Base-by-base conservation (phyloP, 2,113 vertebrate genomes). In the Poeciliopsis turrubarensis region DNA sequence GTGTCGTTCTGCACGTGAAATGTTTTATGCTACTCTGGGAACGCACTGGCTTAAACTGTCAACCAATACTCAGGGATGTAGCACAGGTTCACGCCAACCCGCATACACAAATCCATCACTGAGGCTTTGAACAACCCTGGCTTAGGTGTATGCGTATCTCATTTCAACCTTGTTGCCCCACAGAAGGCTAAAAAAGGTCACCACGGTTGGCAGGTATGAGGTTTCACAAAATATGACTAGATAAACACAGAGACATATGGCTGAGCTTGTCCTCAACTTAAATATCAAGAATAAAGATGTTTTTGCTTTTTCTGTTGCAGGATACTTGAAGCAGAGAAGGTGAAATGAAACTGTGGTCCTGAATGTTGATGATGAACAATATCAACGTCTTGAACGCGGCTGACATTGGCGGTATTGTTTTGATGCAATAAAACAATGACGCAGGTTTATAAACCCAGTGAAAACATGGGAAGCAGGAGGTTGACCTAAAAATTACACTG, bases 91-190 rank as follows among this genome's bases (percentile, higher is more conserved):
- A 30, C 70, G 79, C 76, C 75, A 71, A n/a, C 65, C 60, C 14
- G 34, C 80, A 85, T 86, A 85, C 79, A 90, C 79, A 91, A 85
- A 93, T 79, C 86, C 61, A 71, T 3, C 17, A 14, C 67, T 74
- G 65, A 70, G 70, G 72, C 75, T 70, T 68, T 62, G 75, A 76
- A 88, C 89, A 84, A 66, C 65, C 51, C 74, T 41, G 89, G 89
- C 89, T 91, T 91, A 91, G 64, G 82, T 57, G 51, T 90, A 92
- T 31, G 79, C 86, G 84, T 88, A 90, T 92, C 91, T 73, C 62
- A 77, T 93, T 93, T 91, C 91, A 76, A 80, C 60, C 68, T 65
- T 65, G 72, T 44, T 89, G 71, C 62, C 70, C 81, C 60, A 81
- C 65, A 73, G 72, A 84, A 32, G 61, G 41, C 54, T 75, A 68